phyloP scores from a whole-genome alignment of 2,888 invertebrate genomes.

The Creontiades dilutus region DNA sequence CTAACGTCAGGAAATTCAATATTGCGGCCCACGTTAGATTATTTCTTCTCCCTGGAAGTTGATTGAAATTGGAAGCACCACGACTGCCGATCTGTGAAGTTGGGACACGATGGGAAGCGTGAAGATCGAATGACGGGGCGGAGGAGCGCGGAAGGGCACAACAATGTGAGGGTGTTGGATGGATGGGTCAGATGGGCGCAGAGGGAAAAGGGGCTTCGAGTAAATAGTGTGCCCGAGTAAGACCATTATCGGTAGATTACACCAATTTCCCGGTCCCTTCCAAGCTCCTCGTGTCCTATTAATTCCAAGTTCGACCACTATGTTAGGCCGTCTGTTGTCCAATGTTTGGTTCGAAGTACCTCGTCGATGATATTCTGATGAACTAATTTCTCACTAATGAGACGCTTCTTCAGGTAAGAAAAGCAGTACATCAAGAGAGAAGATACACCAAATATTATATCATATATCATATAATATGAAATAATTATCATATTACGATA shows the following conservation, averaged over 20 bases:
- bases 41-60: not conserved
- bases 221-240: conserved; percentile 66
- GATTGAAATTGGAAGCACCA: not conserved
- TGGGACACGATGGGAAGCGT: not conserved
- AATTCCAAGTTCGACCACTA: conserved; percentile 56
- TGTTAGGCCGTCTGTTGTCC: conserved; percentile 43
- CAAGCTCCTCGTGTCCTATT: conserved; percentile 33
- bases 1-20: not conserved
- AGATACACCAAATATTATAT: no score
- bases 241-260: conserved; percentile 69
- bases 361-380: not conserved
- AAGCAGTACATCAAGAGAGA: no score
- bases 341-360: conserved; percentile 53
- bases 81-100: not conserved
- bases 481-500: no score
- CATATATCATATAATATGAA: no score
- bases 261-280: conserved; percentile 64
- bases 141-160: not conserved
- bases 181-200: conserved; percentile 3
- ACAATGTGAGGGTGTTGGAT: conserved; percentile 23
- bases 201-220: conserved; percentile 12
- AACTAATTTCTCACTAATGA: not conserved
- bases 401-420: no score
- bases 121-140: conserved; percentile 1
- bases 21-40: not conserved